Conservation (phyloP, 2,888 invertebrate species). For the Callosobruchus maculatus region DNA sequence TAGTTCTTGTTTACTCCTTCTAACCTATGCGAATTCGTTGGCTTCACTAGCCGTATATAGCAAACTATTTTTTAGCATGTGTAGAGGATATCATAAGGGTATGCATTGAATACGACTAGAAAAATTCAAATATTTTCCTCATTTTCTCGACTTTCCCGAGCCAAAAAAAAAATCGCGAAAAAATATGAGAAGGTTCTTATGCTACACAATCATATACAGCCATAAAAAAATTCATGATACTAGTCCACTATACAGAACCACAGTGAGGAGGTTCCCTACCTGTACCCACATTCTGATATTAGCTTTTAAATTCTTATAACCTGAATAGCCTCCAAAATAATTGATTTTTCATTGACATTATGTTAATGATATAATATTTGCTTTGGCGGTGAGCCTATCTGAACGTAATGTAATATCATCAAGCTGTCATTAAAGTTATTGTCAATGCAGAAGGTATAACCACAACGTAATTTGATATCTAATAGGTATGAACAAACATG, state of each 20-base stretch:
- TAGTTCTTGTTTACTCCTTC: too few relatives aligned
- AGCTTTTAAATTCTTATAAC: not conserved
- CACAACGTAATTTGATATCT: not conserved
- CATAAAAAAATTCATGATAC: too few relatives aligned
- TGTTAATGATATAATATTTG: not conserved
- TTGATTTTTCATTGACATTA: not conserved
- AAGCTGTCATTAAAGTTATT: not conserved
- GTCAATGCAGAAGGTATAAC: not conserved
- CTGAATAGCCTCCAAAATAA: not conserved
- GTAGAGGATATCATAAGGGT: too few relatives aligned
- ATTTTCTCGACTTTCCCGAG: too few relatives aligned
- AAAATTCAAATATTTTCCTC: too few relatives aligned
- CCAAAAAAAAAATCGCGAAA: too few relatives aligned
- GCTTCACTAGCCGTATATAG: too few relatives aligned
- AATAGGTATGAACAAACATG: not conserved
- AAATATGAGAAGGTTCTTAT: too few relatives aligned
- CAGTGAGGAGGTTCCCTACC: not conserved
- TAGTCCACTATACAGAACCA: not conserved
- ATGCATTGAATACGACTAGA: too few relatives aligned
- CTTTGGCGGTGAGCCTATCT: not conserved
- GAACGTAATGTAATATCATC: not conserved
- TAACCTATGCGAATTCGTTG: too few relatives aligned
- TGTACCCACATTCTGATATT: not conserved
- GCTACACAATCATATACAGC: too few relatives aligned
- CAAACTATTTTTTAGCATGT: too few relatives aligned